These are phyloP conservation scores for Piprites chloris DNA, from an alignment of 2,113 vertebrate species.

Conservation along the genomic window DNA sequence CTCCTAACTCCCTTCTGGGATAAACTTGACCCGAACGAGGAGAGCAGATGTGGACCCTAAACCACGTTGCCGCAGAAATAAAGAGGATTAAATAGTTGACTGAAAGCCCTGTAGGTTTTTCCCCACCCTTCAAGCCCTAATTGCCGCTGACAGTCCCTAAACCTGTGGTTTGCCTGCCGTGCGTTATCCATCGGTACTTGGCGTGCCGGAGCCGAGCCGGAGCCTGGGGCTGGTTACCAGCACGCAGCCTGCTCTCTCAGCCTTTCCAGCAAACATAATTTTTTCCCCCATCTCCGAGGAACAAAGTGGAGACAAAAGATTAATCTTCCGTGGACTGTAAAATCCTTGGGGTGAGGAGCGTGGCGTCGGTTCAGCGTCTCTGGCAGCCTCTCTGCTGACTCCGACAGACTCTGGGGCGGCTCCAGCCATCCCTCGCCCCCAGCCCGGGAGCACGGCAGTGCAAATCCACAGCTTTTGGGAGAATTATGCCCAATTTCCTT, in stretches of 20 bases:
- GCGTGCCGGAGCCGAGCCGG: fast-evolving
- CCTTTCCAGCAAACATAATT: not conserved
- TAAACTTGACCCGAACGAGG: not conserved
- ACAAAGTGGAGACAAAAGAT: not conserved
- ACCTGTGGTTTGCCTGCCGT: fast-evolving
- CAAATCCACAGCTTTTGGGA: not conserved
- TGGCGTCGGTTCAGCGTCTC: not conserved
- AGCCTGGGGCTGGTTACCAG: not conserved
- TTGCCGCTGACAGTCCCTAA: not conserved
- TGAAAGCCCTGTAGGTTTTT: not conserved
- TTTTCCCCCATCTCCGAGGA: not conserved
- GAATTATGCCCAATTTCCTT: not conserved
- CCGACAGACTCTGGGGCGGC: fast-evolving
- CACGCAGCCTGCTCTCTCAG: not conserved
- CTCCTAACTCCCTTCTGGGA: fast-evolving
- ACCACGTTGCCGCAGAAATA: fast-evolving
- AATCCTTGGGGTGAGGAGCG: not conserved
- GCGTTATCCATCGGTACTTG: fast-evolving
- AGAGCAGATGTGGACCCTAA: fast-evolving
- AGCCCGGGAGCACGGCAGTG: not conserved
- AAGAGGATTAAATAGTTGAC: fast-evolving
- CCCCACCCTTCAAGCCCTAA: not conserved
- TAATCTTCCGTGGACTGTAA: not conserved
- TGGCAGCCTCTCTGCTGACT: not conserved
- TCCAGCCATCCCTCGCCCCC: not conserved